Conservation (phyloP, 2,797 vertebrate genomes). For the Otolemur crassicaudatus region DNA sequence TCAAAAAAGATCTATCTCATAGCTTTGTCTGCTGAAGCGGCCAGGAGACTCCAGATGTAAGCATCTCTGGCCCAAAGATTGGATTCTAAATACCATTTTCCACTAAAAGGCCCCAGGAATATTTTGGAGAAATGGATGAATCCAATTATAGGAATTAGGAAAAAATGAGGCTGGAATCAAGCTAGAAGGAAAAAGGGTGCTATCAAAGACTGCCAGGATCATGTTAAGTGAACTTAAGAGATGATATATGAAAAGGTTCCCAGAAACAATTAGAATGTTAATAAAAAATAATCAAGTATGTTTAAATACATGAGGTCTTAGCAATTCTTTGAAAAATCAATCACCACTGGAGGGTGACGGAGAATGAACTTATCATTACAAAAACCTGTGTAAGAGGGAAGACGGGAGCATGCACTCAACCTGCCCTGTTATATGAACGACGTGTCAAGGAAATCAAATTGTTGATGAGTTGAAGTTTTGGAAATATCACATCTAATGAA, state of each 20-base stretch:
- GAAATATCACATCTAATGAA: not conserved
- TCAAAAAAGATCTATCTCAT: not conserved
- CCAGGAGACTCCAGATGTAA: slow-evolving; percentile 35
- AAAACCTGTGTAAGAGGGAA: not conserved
- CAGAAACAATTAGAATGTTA: not conserved
- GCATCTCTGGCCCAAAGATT: not conserved
- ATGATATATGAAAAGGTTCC: not conserved
- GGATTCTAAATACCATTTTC: not conserved
- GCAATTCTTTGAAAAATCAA: not conserved
- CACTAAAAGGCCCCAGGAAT: not conserved
- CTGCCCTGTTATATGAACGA: not conserved
- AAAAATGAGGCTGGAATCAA: not conserved
- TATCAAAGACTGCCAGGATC: not conserved
- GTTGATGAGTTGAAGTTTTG: not conserved
- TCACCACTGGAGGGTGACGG: not conserved
- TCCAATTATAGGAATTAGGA: slow-evolving; percentile 3
- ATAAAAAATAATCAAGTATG: not conserved
- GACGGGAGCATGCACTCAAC: not conserved
- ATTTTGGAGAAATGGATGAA: not conserved
- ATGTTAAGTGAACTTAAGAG: not conserved
- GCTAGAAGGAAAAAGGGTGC: not conserved
- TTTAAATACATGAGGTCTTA: not conserved
- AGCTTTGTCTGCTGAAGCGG: not conserved
- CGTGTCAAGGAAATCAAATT: not conserved
- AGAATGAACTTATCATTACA: not conserved